Conservation (phyloP, 2,888 invertebrate species). For the Trissonchulus sp. region DNA sequence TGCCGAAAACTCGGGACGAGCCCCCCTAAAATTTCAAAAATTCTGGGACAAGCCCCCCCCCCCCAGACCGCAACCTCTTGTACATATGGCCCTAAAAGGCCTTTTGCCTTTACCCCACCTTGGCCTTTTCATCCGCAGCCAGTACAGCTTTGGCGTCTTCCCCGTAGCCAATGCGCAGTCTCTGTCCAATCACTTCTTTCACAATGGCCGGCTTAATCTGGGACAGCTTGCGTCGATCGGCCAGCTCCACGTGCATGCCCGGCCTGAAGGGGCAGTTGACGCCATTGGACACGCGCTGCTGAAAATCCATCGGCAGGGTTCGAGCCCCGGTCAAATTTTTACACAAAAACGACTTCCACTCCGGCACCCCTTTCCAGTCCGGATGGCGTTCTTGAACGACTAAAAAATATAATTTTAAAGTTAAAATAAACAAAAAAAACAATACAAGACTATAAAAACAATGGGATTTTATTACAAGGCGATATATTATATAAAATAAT, state of each 20-base stretch:
- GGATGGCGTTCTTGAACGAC: slow-evolving; percentile 82
- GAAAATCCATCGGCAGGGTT: slow-evolving; percentile 85
- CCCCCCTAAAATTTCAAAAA: too few species aligned
- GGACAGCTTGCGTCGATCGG: slow-evolving; percentile 89
- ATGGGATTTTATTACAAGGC: too few species aligned
- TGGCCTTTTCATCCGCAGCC: too few species aligned
- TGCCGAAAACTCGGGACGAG: too few species aligned
- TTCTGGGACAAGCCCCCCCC: too few species aligned
- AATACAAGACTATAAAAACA: not conserved
- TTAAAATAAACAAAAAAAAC: not conserved
- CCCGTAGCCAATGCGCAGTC: slow-evolving; percentile 75
- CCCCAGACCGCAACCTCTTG: too few species aligned
- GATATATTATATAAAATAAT: too few species aligned
- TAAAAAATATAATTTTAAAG: slow-evolving; percentile 46
- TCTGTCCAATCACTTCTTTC: slow-evolving; percentile 80
- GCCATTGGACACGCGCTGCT: slow-evolving; percentile 65
- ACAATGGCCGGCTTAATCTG: slow-evolving; percentile 80
- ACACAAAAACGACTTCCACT: slow-evolving; percentile 87
- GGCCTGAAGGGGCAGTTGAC: slow-evolving; percentile 54
- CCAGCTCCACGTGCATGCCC: slow-evolving; percentile 81
- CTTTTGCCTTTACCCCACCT: too few species aligned
- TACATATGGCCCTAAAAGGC: too few species aligned
- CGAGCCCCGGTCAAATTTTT: slow-evolving; percentile 86
- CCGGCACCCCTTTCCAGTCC: slow-evolving; percentile 58
- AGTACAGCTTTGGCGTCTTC: slow-evolving; percentile 36